phyloP scores from a whole-genome alignment of 2,888 invertebrate species.

The Crepidodera aurea region DNA sequence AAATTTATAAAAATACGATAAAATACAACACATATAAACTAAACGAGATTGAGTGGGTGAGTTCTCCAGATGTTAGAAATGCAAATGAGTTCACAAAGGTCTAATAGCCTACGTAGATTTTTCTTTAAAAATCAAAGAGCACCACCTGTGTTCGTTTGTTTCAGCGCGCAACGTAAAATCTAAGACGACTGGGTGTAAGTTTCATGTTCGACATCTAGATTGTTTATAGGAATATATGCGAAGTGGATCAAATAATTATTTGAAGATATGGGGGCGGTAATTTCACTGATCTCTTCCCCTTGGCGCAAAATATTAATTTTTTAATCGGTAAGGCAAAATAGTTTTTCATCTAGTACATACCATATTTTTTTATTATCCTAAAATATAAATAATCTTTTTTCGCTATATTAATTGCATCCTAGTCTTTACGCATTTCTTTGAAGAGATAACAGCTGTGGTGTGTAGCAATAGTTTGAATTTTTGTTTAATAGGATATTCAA shows the following conservation, averaged over 20 bases:
- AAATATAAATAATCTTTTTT: no score
- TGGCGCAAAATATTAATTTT: no score
- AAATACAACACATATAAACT: neutral
- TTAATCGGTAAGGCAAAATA: no score
- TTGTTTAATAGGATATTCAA: neutral
- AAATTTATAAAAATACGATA: neutral
- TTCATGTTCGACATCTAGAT: neutral
- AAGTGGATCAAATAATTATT: neutral
- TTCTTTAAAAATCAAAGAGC: constrained; percentile 21
- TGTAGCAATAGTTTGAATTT: no score
- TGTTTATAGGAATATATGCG: neutral
- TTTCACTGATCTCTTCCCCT: no score
- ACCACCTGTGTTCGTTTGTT: constrained; percentile 25
- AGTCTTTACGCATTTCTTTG: no score
- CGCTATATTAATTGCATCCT: no score
- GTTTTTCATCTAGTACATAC: no score
- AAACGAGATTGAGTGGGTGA: constrained; percentile 27
- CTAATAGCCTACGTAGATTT: constrained; percentile 19
- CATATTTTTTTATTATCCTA: no score
- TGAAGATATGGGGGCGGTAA: no score
- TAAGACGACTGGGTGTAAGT: neutral
- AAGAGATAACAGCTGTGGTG: no score
- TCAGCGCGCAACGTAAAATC: constrained; percentile 2
- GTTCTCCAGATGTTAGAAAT: constrained; percentile 31
- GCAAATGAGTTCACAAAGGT: constrained; percentile 26